These are phyloP conservation scores for Temnothorax curvispinosus DNA, from an alignment of 1,140 invertebrate species.

Conservation along the genomic window DNA sequence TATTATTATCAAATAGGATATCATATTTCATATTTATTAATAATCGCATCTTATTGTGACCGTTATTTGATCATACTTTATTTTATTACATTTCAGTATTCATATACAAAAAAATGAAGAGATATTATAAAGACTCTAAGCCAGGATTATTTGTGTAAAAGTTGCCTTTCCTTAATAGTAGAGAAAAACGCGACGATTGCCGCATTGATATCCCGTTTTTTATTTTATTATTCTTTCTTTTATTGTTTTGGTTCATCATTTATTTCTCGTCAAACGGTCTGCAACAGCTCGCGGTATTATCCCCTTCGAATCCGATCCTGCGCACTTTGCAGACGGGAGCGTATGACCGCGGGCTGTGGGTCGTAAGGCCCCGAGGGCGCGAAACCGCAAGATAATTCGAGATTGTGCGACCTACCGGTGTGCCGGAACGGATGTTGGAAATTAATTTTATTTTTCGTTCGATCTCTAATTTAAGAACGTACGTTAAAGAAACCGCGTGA, in stretches of 20 bases:
- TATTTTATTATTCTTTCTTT: background rate
- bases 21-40: background rate
- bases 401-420: constrained; percentile 53
- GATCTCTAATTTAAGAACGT: background rate
- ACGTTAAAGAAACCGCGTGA: background rate
- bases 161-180: background rate
- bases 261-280: background rate
- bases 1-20: background rate
- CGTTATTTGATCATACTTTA: background rate
- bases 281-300: background rate
- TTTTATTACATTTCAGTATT: background rate
- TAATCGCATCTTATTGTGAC: background rate
- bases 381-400: constrained; percentile 72
- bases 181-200: background rate
- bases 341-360: constrained; percentile 79
- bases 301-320: constrained; percentile 40
- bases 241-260: background rate
- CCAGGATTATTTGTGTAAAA: background rate
- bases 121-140: background rate
- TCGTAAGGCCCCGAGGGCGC: constrained; percentile 76
- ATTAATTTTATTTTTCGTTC: constrained; percentile 41
- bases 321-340: constrained; percentile 5
- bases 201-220: background rate
- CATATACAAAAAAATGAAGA: background rate
- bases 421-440: constrained; percentile 16